These are phyloP conservation scores for Hypotaenidia philippensis DNA, from an alignment of 2,797 vertebrate species.

Conservation along the genomic window DNA sequence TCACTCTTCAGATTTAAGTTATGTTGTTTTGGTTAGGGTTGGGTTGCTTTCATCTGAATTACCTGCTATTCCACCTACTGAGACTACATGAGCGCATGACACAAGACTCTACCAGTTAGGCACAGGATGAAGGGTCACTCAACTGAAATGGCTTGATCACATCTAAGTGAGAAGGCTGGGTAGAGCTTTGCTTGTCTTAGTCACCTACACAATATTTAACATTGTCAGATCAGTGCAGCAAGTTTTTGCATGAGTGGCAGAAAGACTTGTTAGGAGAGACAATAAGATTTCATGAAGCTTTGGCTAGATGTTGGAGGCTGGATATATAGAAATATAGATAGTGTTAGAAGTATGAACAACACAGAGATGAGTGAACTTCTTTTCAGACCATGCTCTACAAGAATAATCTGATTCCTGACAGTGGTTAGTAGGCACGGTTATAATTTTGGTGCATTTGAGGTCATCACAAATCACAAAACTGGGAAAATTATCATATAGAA, in stretches of 20 bases:
- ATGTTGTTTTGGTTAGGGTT: not conserved
- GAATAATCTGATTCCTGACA: not conserved
- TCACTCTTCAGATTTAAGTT: not conserved
- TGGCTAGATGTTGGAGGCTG: not conserved
- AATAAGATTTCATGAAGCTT: not conserved
- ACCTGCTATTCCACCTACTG: not conserved
- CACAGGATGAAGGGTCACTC: not conserved
- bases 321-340: not conserved
- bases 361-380: not conserved
- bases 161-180: fast-evolving
- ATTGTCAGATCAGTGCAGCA: not conserved
- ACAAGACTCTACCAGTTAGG: not conserved
- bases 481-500: not conserved
- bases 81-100: not conserved
- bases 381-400: not conserved
- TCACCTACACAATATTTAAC: not conserved
- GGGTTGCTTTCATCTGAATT: not conserved
- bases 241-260: not conserved
- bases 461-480: not conserved
- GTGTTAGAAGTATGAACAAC: not conserved
- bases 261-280: not conserved
- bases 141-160: not conserved
- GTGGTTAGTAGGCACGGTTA: not conserved
- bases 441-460: not conserved
- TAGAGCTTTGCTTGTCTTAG: not conserved